These are phyloP conservation scores for Steatornis caripensis DNA, from an alignment of 2,113 vertebrate genomes.

Conservation along the genomic window DNA sequence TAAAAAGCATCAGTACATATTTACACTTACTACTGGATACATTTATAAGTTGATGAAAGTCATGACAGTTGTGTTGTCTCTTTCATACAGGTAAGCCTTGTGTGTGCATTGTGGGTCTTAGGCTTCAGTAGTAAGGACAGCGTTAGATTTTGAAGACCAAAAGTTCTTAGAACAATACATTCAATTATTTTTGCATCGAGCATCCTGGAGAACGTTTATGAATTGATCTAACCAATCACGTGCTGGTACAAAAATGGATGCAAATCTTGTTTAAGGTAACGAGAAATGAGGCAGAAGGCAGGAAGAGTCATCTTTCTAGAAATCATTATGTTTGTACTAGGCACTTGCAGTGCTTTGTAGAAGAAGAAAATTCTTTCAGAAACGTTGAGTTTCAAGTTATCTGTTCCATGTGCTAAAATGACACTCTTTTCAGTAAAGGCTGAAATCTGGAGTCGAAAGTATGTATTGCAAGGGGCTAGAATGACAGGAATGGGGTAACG, in stretches of 20 bases:
- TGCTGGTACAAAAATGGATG: accelerated
- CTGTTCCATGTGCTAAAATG: neutral
- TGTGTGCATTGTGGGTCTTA: neutral
- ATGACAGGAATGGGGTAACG: neutral
- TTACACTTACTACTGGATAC: neutral
- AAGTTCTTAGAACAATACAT: neutral
- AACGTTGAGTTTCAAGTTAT: neutral
- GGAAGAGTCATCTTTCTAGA: neutral
- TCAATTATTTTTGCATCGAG: neutral
- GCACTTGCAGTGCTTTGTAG: neutral
- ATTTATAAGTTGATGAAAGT: neutral
- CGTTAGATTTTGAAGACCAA: neutral
- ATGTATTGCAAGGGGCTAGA: neutral
- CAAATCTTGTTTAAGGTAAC: neutral
- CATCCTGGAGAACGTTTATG: neutral
- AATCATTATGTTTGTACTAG: neutral
- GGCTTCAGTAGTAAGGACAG: neutral
- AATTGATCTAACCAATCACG: neutral
- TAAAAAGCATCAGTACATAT: neutral
- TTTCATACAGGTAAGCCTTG: neutral
- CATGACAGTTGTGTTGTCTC: neutral
- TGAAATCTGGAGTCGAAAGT: neutral
- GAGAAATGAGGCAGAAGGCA: neutral
- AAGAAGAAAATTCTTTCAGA: neutral
- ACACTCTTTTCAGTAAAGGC: neutral